These are phyloP conservation scores for Orgyia antiqua DNA, from an alignment of 2,888 invertebrate species.

Conservation along the genomic window DNA sequence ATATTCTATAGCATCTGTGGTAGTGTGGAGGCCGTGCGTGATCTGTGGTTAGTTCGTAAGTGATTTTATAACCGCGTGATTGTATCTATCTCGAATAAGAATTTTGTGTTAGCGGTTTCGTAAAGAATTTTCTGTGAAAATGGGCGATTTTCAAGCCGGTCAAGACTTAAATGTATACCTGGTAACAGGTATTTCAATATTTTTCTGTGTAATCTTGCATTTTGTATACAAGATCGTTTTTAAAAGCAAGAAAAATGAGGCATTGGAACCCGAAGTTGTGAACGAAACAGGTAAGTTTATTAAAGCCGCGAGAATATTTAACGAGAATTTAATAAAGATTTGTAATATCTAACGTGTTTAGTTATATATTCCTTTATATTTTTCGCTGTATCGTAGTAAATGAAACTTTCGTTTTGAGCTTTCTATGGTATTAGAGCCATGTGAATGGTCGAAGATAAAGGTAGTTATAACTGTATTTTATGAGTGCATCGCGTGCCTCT, in stretches of 20 bases:
- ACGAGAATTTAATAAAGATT: no score
- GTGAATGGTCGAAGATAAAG: no score
- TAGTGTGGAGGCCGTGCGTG: constrained; percentile 9
- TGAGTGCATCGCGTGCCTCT: no score
- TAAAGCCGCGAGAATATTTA: constrained; percentile 2
- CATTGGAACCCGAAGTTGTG: constrained; percentile 50
- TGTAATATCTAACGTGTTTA: no score
- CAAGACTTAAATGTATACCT: constrained; percentile 45
- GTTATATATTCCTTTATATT: no score
- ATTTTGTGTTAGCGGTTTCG: constrained; percentile 30
- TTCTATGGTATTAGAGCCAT: no score
- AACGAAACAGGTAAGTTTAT: constrained; percentile 52
- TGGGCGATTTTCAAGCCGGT: constrained; percentile 62
- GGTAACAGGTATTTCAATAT: constrained; percentile 44
- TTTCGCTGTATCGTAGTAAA: no score
- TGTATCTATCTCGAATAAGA: constrained; percentile 33
- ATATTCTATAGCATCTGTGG: no score
- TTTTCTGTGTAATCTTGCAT: constrained; percentile 56
- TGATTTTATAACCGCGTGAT: constrained; percentile 62
- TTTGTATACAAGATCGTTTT: constrained; percentile 57
- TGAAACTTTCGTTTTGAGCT: no score
- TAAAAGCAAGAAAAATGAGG: constrained; percentile 55
- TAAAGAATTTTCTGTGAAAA: constrained; percentile 62
- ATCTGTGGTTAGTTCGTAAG: constrained; percentile 39
- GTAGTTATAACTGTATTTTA: no score